A percentile compares a stretch with the other conserved stretches of the same genome.
phyloP scores from a whole-genome alignment of 2,797 vertebrate species.

The Hoplostethus atlanticus region DNA sequence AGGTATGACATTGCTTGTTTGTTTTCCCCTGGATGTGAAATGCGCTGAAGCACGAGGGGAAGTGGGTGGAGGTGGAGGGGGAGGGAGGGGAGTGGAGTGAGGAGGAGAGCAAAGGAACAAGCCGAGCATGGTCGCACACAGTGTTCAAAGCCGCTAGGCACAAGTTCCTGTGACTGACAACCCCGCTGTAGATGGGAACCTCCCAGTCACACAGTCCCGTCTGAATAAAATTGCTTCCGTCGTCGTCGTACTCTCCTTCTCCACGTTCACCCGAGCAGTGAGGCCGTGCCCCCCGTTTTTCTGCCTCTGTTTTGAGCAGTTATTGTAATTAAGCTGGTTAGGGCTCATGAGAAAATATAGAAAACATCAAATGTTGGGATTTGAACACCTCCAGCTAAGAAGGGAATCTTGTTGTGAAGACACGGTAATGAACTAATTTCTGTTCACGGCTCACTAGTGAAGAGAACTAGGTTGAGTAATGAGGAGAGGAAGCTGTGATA shows the following conservation, averaged over 20 bases:
- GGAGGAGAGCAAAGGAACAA: conserved; percentile 56
- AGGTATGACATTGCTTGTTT: conserved; percentile 77
- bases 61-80: conserved; percentile 12
- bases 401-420: conserved; percentile 71
- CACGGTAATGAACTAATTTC: conserved; percentile 79
- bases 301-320: conserved; percentile 38
- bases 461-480: conserved; percentile 77
- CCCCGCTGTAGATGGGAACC: conserved; percentile 59
- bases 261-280: conserved; percentile 40
- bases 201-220: conserved; percentile 60
- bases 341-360: conserved; percentile 55
- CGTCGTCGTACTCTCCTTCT: conserved; percentile 35
- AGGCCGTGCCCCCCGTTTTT: conserved; percentile 4
- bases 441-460: conserved; percentile 74
- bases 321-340: conserved; percentile 63
- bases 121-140: conserved; percentile 61
- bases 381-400: conserved; percentile 68
- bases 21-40: conserved; percentile 73
- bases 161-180: conserved; percentile 74
- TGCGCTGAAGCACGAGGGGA: conserved; percentile 63
- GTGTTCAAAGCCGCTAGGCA: conserved; percentile 65
- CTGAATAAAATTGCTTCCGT: conserved; percentile 63
- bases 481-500: conserved; percentile 76
- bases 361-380: conserved; percentile 66
- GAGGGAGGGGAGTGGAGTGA: conserved; percentile 24